phyloP scores from a whole-genome alignment of 2,797 vertebrate genomes.

The Oryzias sinensis region DNA sequence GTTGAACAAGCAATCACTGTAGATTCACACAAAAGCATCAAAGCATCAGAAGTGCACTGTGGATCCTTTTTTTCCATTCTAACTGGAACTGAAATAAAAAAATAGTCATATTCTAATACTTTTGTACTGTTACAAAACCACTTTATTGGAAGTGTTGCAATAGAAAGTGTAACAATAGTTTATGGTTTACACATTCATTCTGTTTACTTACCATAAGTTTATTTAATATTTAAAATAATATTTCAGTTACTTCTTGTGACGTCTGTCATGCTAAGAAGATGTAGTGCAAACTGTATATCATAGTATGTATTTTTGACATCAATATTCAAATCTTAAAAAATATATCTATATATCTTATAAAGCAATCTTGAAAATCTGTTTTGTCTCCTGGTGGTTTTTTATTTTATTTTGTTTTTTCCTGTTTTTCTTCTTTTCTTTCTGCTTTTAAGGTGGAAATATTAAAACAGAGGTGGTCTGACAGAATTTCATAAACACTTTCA shows the following conservation, averaged over 20 bases:
- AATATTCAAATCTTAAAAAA: slow-evolving; percentile 95
- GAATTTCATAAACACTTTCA: background rate
- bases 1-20: slow-evolving; percentile 61
- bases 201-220: slow-evolving; percentile 83
- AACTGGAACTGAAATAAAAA: slow-evolving; percentile 87
- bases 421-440: background rate
- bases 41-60: slow-evolving; percentile 85
- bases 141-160: slow-evolving; percentile 98
- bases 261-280: slow-evolving; percentile 95
- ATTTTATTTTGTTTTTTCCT: background rate
- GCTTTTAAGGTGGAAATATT: background rate
- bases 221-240: slow-evolving; percentile 99
- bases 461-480: background rate
- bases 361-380: slow-evolving; percentile 61
- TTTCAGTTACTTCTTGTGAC: slow-evolving; percentile 97
- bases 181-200: slow-evolving; percentile 97
- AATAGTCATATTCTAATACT: slow-evolving; percentile 85
- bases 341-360: slow-evolving; percentile 88
- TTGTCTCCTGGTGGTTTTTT: slow-evolving; percentile 46
- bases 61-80: slow-evolving; percentile 82
- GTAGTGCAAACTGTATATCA: slow-evolving; percentile 99
- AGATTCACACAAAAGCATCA: slow-evolving; percentile 54
- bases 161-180: slow-evolving; percentile 92
- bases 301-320: slow-evolving; percentile 99
- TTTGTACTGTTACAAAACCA: slow-evolving; percentile 97